Conservation (phyloP, 2,113 vertebrate species). For the Chrysemys picta region DNA sequence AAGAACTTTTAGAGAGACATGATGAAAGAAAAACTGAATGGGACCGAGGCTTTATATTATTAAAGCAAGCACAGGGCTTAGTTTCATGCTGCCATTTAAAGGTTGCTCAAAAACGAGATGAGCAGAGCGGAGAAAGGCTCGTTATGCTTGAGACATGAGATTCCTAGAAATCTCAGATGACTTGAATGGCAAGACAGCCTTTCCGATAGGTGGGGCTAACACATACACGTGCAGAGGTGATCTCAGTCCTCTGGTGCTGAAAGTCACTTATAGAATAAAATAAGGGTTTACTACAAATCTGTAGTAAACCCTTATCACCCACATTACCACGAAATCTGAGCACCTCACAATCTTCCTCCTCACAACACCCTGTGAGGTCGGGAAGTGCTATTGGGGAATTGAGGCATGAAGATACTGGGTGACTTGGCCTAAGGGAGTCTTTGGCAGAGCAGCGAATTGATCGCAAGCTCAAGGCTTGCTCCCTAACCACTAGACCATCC, state of each 20-base stretch:
- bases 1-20: not conserved
- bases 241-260: not conserved
- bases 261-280: not conserved
- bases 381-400: not conserved
- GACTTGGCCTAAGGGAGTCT: not conserved
- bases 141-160: not conserved
- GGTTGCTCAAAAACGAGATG: not conserved
- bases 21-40: not conserved
- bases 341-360: not conserved
- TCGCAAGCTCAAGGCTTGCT: not conserved
- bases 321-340: not conserved
- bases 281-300: not conserved
- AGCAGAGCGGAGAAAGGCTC: not conserved
- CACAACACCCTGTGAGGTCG: not conserved
- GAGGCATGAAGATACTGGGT: not conserved
- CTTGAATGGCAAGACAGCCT: not conserved
- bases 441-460: not conserved
- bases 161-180: not conserved
- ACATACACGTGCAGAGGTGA: fast-evolving
- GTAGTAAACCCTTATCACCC: not conserved
- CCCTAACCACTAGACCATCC: not conserved
- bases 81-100: not conserved
- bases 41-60: not conserved
- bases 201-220: not conserved
- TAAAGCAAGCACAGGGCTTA: not conserved